These are phyloP conservation scores for Diarsia mendica DNA, from an alignment of 2,888 invertebrate genomes.

Conservation along the genomic window DNA sequence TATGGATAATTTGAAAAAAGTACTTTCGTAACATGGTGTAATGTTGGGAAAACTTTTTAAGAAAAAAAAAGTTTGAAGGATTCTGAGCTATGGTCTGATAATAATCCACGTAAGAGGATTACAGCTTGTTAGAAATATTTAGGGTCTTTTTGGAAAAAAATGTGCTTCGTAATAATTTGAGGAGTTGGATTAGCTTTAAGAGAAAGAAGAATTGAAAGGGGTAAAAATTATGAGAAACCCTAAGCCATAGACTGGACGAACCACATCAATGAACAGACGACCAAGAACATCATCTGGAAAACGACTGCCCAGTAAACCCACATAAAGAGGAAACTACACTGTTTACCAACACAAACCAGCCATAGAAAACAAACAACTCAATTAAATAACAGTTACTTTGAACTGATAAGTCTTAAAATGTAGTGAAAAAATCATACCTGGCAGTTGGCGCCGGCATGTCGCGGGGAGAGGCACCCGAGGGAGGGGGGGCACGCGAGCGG, in stretches of 20 bases:
- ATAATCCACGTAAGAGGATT: neutral
- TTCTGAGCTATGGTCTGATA: neutral
- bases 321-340: constrained; percentile 9
- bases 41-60: neutral
- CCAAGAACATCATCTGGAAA: neutral
- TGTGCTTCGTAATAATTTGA: neutral
- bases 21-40: neutral
- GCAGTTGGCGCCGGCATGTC: constrained; percentile 84
- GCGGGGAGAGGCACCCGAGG: constrained; percentile 71
- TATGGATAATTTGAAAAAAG: neutral
- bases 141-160: neutral
- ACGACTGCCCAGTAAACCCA: neutral
- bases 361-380: constrained; percentile 38
- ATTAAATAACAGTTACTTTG: constrained; percentile 61
- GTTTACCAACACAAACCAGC: constrained; percentile 26
- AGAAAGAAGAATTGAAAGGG: neutral
- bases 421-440: constrained; percentile 71
- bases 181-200: neutral
- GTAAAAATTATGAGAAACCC: neutral
- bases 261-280: neutral
- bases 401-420: constrained; percentile 59
- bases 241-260: no score
- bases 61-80: neutral
- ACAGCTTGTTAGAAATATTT: neutral
- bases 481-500: constrained; percentile 71